Evolutionary conservation across 2,113 vertebrate species (phyloP), one percentile per base, ranked within the genome.

Genomic region (Setophaga coronata): DNA sequence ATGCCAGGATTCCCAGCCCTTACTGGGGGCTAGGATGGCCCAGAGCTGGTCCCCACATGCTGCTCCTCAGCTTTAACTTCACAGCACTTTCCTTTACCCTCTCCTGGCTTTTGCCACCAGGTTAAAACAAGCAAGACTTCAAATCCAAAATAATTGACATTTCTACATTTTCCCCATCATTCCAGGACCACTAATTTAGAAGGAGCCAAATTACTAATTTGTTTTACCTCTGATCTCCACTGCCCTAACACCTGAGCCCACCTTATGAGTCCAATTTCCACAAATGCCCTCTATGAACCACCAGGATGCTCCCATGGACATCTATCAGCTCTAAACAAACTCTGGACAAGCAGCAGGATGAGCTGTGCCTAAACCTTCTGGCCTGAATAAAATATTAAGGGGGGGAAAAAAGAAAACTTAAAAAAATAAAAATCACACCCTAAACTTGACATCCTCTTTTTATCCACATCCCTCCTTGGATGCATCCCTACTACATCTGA

Each of bases 211-310:
- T 24, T 7, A 57, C 5, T 29, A 2, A 15, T 29, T 40, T 36
- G 3, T 17, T 13, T 17, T 8, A 8, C 7, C 12, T 50, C 18
- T 10, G 43, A 8, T 16, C 8, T 24, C 7, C 51, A 15, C n/a
- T n/a, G 11, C 36, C 31, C 19, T 28, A 54, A 73, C 9, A n/a
- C 20, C 61, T 57, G 31, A 65, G 58, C 16, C 42, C 25, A 26
- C 21, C 25, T 26, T 8, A 10, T 0, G 0, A 65, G 17, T 20
- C 5, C 2, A 0, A 65, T 28, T 54, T 33, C 42, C 73, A 60
- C 13, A 31, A 19, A 12, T 11, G 12, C 24, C 51, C 20, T 1
- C 40, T 16, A 3, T 4, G 10, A 89, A 10, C 13, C 9, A 14
- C 7, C 17, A 12, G 7, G 40, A 20, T 12, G 26, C 7, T 78